Evolutionary conservation across 2,797 vertebrate genomes (phyloP).

Genomic region (Clarias pachynema): DNA sequence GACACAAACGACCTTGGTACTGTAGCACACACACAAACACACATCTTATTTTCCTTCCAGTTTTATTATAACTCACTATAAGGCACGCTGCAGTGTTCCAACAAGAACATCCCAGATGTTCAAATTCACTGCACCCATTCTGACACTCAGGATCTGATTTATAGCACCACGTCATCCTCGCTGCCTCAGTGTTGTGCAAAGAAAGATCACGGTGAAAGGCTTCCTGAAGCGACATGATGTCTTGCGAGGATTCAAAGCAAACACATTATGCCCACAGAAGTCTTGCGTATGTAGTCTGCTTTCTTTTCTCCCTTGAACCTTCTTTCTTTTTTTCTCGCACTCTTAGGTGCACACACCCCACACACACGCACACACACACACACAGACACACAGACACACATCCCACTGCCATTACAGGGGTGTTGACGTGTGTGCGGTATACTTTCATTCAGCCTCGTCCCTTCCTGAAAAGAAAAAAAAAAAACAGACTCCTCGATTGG

Average conservation of each 20-base stretch:
- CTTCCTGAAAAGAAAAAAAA: conserved; percentile 29
- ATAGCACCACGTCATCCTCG: conserved; percentile 44
- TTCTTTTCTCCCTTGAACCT: conserved; percentile 27
- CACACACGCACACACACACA: conserved; percentile 4
- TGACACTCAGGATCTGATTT: conserved; percentile 15
- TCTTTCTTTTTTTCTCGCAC: conserved; percentile 28
- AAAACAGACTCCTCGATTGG: conserved; percentile 60
- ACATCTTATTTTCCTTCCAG: neutral
- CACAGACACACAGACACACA: neutral
- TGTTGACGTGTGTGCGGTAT: conserved; percentile 58
- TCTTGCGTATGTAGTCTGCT: conserved; percentile 44
- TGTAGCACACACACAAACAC: neutral
- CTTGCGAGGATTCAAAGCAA: conserved; percentile 61
- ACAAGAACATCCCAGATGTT: conserved; percentile 1
- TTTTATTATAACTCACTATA: neutral
- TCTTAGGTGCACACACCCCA: conserved; percentile 22
- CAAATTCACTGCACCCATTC: neutral
- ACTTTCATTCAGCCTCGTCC: conserved; percentile 55
- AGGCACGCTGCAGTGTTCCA: neutral
- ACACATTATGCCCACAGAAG: conserved; percentile 55
- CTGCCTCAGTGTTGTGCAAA: conserved; percentile 56
- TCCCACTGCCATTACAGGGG: conserved; percentile 44
- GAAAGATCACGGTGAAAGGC: conserved; percentile 55
- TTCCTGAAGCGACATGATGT: conserved; percentile 58
- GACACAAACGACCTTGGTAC: conserved; percentile 30